phyloP scores from a whole-genome alignment of 2,888 invertebrate genomes.

The Chymomyza procnemis region DNA sequence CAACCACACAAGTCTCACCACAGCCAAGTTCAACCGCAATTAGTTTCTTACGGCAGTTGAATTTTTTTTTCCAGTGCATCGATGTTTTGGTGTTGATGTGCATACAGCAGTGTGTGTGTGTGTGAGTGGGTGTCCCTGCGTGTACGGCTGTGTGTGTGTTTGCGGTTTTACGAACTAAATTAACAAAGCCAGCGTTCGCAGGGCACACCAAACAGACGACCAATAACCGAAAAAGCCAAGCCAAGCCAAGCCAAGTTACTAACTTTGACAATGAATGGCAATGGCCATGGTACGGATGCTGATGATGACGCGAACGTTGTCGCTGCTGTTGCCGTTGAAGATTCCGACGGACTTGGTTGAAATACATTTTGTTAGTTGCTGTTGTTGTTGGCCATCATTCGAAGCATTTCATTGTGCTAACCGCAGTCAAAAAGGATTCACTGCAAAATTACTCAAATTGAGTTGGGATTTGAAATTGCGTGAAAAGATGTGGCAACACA shows the following conservation, averaged over 20 bases:
- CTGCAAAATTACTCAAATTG: slow-evolving; percentile 72
- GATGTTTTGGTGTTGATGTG: background rate
- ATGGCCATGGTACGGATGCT: slow-evolving; percentile 18
- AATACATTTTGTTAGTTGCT: background rate
- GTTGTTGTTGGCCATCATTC: background rate
- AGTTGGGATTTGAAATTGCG: slow-evolving; percentile 72
- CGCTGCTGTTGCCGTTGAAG: slow-evolving; percentile 1
- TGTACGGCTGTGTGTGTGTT: slow-evolving; percentile 25
- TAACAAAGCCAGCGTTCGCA: slow-evolving; percentile 54
- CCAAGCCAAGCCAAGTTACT: slow-evolving; percentile 36
- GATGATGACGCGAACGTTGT: slow-evolving; percentile 21
- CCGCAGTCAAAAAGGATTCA: slow-evolving; percentile 68
- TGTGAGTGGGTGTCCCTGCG: slow-evolving; percentile 10
- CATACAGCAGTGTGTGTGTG: background rate
- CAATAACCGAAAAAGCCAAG: slow-evolving; percentile 64
- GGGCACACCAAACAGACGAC: slow-evolving; percentile 41
- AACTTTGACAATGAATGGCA: slow-evolving; percentile 64
- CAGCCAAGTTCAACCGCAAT: background rate
- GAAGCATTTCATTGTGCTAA: slow-evolving; percentile 14
- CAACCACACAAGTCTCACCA: background rate
- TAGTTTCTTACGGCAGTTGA: background rate
- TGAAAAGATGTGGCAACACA: slow-evolving; percentile 52
- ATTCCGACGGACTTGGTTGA: background rate
- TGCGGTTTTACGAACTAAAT: slow-evolving; percentile 58
- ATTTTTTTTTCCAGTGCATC: background rate